Conservation (phyloP, 2,888 invertebrate species). For the Flabesymbios commensalis region DNA sequence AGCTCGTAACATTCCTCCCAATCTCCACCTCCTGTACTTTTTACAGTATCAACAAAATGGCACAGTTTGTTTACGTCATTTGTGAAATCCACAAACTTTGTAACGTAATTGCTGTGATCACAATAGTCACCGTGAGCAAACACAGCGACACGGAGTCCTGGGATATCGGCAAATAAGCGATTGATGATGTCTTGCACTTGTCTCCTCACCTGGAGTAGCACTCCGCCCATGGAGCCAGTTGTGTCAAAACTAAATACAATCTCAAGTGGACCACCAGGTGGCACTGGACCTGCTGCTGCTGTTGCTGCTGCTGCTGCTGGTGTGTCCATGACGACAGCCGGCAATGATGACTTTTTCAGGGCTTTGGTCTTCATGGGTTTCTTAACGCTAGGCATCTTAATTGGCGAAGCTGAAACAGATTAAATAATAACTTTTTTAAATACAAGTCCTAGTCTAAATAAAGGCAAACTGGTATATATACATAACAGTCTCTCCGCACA, state of each 20-base stretch:
- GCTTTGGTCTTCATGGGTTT: too few relatives aligned
- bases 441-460: too few relatives aligned
- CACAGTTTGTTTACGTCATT: slow-evolving; percentile 41
- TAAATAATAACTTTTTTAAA: too few relatives aligned
- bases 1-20: slow-evolving; percentile 55
- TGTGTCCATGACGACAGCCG: too few relatives aligned
- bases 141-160: slow-evolving; percentile 48
- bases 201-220: slow-evolving; percentile 45
- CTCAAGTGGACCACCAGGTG: slow-evolving; percentile 37
- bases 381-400: too few relatives aligned
- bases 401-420: too few relatives aligned
- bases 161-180: slow-evolving; percentile 54
- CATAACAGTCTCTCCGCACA: too few relatives aligned
- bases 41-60: slow-evolving; percentile 42
- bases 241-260: slow-evolving; percentile 52
- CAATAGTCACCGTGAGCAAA: slow-evolving; percentile 58
- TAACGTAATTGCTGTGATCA: slow-evolving; percentile 47
- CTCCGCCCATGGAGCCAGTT: slow-evolving; percentile 49
- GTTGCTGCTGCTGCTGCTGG: too few relatives aligned
- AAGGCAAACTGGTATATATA: too few relatives aligned
- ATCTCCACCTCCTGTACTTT: slow-evolving; percentile 51
- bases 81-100: slow-evolving; percentile 47
- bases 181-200: slow-evolving; percentile 49
- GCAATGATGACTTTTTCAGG: too few relatives aligned
- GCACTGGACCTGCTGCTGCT: too few relatives aligned